Conservation (phyloP, 2,888 invertebrate genomes). For the Microctonus brassicae region DNA sequence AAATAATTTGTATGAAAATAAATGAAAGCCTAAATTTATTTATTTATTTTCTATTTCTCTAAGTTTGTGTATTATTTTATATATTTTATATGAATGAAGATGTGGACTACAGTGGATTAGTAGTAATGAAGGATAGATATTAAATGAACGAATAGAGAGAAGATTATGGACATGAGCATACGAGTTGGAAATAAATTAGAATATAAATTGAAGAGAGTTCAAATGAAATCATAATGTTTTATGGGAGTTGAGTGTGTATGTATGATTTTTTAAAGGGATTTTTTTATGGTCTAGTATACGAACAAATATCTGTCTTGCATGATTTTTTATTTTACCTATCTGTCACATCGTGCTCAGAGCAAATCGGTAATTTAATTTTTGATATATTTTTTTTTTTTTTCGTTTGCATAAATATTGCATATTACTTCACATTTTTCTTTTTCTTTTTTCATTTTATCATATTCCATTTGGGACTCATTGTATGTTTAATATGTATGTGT, state of each 20-base stretch:
- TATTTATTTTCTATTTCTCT: too few relatives aligned
- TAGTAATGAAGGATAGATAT: neutral
- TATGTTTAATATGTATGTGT: slow-evolving; percentile 12
- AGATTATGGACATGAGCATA: neutral
- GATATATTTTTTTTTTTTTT: slow-evolving; percentile 42
- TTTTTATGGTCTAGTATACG: too few relatives aligned
- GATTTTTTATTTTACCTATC: slow-evolving; percentile 3
- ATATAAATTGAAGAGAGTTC: slow-evolving; percentile 46
- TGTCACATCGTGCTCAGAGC: slow-evolving; percentile 28
- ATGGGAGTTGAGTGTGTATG: too few relatives aligned
- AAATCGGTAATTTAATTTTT: slow-evolving; percentile 51
- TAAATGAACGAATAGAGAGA: neutral
- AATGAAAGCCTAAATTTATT: neutral
- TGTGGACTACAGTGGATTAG: neutral
- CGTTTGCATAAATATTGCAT: slow-evolving; percentile 40
- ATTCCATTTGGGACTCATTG: slow-evolving; percentile 14
- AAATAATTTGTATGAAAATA: too few relatives aligned
- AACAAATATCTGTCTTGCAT: neutral
- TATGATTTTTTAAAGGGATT: too few relatives aligned
- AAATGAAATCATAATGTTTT: slow-evolving; percentile 26
- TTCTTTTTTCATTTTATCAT: slow-evolving; percentile 19
- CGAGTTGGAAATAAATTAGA: slow-evolving; percentile 47
- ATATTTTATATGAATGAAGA: too few relatives aligned
- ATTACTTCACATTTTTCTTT: slow-evolving; percentile 15
- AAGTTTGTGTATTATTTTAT: too few relatives aligned